Evolutionary conservation across 23 tunicate species (phyloP).

Genomic region (Ascidia mentula): DNA sequence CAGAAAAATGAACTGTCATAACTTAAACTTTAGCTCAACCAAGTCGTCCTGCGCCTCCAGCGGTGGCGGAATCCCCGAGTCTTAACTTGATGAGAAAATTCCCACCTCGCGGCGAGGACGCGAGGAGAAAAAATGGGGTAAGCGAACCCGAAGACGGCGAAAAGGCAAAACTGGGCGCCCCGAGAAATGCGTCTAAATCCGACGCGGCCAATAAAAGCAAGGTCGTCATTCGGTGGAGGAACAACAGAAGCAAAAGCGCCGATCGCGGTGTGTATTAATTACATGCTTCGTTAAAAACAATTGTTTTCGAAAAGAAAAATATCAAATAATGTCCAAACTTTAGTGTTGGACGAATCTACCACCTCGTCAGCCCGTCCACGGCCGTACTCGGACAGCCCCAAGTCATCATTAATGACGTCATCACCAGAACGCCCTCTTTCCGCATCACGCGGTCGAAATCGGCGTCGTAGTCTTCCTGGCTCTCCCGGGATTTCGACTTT

Average conservation of each 20-base stretch:
- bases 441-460: conserved; percentile 10
- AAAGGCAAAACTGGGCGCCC: background rate
- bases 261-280: conserved; percentile 17
- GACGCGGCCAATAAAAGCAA: conserved; percentile 5
- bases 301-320: too few relatives aligned
- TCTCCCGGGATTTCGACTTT: conserved; percentile 16
- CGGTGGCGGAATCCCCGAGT: conserved; percentile 30
- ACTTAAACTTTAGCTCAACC: conserved; percentile 6
- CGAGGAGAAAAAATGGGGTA: background rate
- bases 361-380: background rate
- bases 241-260: conserved; percentile 23
- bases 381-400: background rate
- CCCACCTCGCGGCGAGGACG: conserved; percentile 1
- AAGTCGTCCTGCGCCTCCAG: background rate
- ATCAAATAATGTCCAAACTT: background rate
- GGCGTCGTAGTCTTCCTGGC: conserved; percentile 21
- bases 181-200: background rate
- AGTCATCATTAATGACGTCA: background rate
- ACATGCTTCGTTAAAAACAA: too few relatives aligned
- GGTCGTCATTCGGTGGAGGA: background rate
- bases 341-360: conserved; percentile 11
- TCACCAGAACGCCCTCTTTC: background rate
- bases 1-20: too few relatives aligned
- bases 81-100: conserved; percentile 39
- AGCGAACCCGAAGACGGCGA: background rate